A percentile compares a stretch with the other conserved stretches of the same genome.
These are phyloP conservation scores for Leucosticte australis DNA, from an alignment of 2,113 vertebrate species.

Conservation along the genomic window DNA sequence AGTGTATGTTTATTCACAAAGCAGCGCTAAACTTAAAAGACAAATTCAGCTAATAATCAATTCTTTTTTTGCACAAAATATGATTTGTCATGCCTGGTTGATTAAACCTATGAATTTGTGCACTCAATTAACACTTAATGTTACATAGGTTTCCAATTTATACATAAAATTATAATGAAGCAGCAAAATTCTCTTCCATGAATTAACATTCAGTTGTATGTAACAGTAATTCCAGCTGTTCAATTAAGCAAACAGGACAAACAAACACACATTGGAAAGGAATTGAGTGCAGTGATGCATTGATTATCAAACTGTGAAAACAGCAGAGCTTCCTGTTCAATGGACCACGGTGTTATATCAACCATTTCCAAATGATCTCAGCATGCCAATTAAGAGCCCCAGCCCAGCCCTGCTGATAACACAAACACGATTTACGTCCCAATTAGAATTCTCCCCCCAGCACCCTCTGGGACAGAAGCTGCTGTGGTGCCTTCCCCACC, in stretches of 20 bases:
- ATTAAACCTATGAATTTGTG: conserved; percentile 50
- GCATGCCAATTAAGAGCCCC: conserved; percentile 75
- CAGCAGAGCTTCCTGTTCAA: conserved; percentile 74
- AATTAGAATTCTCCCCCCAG: conserved; percentile 52
- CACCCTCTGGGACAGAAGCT: background rate
- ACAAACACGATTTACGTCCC: conserved; percentile 60
- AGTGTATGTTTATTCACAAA: background rate
- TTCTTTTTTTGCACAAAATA: background rate
- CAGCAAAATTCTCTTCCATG: conserved; percentile 56
- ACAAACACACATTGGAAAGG: conserved; percentile 73
- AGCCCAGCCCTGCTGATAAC: conserved; percentile 60
- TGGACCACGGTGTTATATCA: conserved; percentile 71
- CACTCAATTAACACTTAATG: conserved; percentile 46
- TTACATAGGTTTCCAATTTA: conserved; percentile 69
- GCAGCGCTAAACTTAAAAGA: background rate
- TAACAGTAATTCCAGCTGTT: conserved; percentile 81
- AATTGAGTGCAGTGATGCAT: conserved; percentile 77
- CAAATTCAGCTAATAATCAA: background rate
- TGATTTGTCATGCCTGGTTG: background rate
- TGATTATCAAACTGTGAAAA: conserved; percentile 80
- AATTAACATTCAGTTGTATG: conserved; percentile 81
- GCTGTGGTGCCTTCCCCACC: background rate
- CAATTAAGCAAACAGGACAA: conserved; percentile 81
- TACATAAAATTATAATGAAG: conserved; percentile 69
- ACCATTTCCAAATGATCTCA: conserved; percentile 69